A percentile compares a stretch with the other conserved stretches of the same genome.
These are phyloP conservation scores for Ochropleura plecta DNA, from an alignment of 2,888 invertebrate genomes.

Conservation along the genomic window DNA sequence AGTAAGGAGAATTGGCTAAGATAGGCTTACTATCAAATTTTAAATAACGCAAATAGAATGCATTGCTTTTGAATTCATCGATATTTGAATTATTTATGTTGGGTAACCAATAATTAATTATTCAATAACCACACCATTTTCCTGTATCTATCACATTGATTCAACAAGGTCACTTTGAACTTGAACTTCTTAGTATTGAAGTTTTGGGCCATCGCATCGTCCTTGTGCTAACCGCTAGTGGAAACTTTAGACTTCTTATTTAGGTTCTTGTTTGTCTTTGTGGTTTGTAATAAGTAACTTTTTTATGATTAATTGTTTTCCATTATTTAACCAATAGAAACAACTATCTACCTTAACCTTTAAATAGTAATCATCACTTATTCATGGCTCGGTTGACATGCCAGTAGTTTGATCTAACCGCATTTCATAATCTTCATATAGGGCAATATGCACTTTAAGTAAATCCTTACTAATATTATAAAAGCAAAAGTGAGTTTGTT, in stretches of 20 bases:
- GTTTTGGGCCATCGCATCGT: slow-evolving; percentile 1
- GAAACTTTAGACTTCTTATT: neutral
- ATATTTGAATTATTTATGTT: neutral
- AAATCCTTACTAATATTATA: neutral
- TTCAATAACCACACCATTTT: slow-evolving; percentile 24
- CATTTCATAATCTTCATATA: slow-evolving; percentile 32
- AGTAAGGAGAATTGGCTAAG: neutral
- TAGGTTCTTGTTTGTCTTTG: neutral
- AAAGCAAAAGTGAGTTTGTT: too few relatives aligned
- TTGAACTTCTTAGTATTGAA: slow-evolving; percentile 20
- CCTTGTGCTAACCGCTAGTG: neutral
- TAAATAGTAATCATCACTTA: slow-evolving; percentile 19
- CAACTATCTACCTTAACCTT: neutral
- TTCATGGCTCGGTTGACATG: slow-evolving; percentile 1
- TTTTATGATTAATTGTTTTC: slow-evolving; percentile 8
- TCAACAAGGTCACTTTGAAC: slow-evolving; percentile 40
- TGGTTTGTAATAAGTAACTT: neutral
- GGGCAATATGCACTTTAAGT: slow-evolving; percentile 9
- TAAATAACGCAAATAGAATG: neutral
- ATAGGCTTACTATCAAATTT: neutral
- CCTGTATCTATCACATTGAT: slow-evolving; percentile 19
- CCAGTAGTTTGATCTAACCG: slow-evolving; percentile 14
- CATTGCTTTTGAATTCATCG: neutral
- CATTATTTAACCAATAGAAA: slow-evolving; percentile 2
- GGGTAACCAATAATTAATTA: neutral